These are phyloP conservation scores for Polymixis lichenea DNA, from an alignment of 2,888 invertebrate species.

Conservation along the genomic window DNA sequence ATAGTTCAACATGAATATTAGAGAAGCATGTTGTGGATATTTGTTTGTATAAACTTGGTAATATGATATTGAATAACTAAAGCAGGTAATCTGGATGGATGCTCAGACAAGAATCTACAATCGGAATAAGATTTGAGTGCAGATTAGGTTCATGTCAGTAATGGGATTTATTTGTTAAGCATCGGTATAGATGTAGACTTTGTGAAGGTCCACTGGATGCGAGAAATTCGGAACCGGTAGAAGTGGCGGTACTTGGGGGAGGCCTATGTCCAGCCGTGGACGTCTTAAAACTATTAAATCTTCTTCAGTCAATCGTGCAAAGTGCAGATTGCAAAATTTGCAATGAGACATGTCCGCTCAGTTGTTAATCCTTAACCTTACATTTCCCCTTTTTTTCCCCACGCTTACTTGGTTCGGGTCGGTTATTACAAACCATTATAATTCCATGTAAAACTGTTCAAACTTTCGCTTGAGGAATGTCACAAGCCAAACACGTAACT, in stretches of 20 bases:
- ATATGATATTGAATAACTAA: neutral
- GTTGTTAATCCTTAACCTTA: too few species aligned
- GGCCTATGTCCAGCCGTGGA: too few species aligned
- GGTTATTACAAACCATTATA: conserved; percentile 10
- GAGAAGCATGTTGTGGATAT: conserved; percentile 12
- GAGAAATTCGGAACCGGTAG: too few species aligned
- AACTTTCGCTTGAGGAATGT: conserved; percentile 25
- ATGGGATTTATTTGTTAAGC: neutral
- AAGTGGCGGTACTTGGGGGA: too few species aligned
- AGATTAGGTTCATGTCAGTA: neutral
- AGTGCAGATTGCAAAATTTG: neutral
- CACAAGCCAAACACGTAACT: conserved; percentile 37
- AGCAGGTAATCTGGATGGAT: too few species aligned
- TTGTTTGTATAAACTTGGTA: conserved; percentile 1
- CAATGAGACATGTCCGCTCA: neutral
- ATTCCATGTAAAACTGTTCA: neutral
- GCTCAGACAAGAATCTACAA: neutral
- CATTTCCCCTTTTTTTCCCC: too few species aligned
- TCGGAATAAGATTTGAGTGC: neutral
- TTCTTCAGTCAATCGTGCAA: neutral
- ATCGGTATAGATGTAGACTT: neutral
- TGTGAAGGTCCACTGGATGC: too few species aligned
- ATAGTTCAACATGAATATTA: conserved; percentile 45
- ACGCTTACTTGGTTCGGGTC: too few species aligned
- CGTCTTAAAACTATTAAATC: too few species aligned